These are phyloP conservation scores for Drosophila kanekoi DNA, from an alignment of 2,888 invertebrate species.

Conservation along the genomic window DNA sequence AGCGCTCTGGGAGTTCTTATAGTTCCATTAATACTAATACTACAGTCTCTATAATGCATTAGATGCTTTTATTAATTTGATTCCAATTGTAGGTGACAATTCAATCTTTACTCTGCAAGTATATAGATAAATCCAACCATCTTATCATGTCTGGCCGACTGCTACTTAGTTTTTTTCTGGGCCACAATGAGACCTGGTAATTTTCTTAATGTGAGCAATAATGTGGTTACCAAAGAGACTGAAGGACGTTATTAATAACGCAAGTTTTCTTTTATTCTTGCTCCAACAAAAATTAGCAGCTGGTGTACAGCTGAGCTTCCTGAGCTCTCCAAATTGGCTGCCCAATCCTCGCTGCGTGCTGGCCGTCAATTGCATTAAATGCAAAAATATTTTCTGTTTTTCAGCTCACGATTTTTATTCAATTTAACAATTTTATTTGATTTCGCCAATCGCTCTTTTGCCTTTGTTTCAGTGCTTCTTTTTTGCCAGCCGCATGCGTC, in stretches of 20 bases:
- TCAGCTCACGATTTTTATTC: conserved; percentile 76
- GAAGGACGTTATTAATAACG: conserved; percentile 64
- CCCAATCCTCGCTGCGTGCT: conserved; percentile 17
- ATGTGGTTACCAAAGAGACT: conserved; percentile 32
- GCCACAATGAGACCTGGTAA: conserved; percentile 27
- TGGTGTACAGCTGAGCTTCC: conserved; percentile 6
- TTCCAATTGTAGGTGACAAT: too few relatives aligned
- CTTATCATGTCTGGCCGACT: not conserved
- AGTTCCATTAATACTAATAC: too few relatives aligned
- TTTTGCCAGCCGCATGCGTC: conserved; percentile 51
- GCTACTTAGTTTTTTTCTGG: not conserved
- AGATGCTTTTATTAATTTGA: too few relatives aligned
- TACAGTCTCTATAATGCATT: too few relatives aligned
- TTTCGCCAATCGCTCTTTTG: conserved; percentile 50
- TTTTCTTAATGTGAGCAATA: conserved; percentile 42
- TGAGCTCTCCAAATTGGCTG: conserved; percentile 53
- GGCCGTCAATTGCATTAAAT: conserved; percentile 73
- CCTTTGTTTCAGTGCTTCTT: conserved; percentile 43
- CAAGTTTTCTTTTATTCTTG: conserved; percentile 20
- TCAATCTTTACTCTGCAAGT: too few relatives aligned
- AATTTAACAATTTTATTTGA: conserved; percentile 81
- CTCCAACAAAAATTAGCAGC: conserved; percentile 20
- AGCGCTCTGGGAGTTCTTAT: too few relatives aligned
- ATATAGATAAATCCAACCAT: not conserved
- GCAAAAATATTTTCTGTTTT: conserved; percentile 74